phyloP scores from a whole-genome alignment of 2,797 vertebrate species.

The Chanos chanos region DNA sequence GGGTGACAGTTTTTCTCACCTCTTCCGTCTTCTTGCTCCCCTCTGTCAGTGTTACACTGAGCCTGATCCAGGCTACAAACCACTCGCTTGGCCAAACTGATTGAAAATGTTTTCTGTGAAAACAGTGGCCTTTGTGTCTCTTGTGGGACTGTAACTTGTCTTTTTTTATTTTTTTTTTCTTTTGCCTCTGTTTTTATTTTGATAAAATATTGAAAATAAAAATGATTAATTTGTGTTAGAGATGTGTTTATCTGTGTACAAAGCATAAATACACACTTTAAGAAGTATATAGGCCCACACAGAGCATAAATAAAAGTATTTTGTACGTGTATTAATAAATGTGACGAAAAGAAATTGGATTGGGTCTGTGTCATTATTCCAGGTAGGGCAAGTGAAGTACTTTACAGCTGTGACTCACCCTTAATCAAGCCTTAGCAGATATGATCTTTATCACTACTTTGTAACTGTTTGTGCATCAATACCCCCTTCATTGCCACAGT shows the following conservation, averaged over 20 bases:
- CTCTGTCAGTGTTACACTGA: constrained; percentile 52
- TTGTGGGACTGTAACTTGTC: constrained; percentile 71
- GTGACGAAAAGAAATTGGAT: constrained; percentile 44
- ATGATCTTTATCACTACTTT: not conserved
- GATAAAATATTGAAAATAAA: constrained; percentile 47
- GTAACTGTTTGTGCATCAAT: constrained; percentile 16
- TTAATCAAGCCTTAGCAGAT: too few species aligned
- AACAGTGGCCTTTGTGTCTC: constrained; percentile 76
- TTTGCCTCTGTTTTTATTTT: constrained; percentile 58
- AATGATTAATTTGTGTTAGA: constrained; percentile 53
- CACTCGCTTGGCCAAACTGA: constrained; percentile 48
- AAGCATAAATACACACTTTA: constrained; percentile 47
- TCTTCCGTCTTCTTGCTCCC: not conserved
- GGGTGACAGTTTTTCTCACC: not conserved
- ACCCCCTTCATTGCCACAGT: too few species aligned
- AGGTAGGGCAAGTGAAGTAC: too few species aligned
- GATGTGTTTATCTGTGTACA: constrained; percentile 46
- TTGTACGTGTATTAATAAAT: constrained; percentile 79
- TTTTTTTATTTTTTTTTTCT: constrained; percentile 36
- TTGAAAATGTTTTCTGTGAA: constrained; percentile 90
- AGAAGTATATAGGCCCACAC: constrained; percentile 49
- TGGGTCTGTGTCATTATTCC: not conserved
- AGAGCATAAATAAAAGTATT: constrained; percentile 65
- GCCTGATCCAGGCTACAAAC: constrained; percentile 32
- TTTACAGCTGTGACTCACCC: too few species aligned